Evolutionary conservation across 1,140 invertebrate species (phyloP).

Genomic region (Mesaphorura yosii): DNA sequence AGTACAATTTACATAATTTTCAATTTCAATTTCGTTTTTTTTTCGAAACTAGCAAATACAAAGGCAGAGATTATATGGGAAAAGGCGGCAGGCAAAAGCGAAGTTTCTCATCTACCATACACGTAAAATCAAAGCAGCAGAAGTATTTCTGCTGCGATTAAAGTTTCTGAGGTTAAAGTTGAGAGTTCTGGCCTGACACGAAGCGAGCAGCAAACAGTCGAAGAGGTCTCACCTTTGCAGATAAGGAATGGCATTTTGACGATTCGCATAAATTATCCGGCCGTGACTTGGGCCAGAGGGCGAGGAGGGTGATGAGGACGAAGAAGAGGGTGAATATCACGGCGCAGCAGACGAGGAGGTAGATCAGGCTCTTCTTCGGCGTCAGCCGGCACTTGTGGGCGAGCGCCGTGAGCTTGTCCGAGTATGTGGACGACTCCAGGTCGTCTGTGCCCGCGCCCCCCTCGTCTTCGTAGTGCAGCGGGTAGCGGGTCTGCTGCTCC

Average conservation of each 20-base stretch:
- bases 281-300: slow-evolving; percentile 34
- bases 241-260: slow-evolving; percentile 22
- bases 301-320: slow-evolving; percentile 34
- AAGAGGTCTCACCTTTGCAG: slow-evolving; percentile 15
- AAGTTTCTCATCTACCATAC: too few relatives aligned
- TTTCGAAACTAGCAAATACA: not conserved
- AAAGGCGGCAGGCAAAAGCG: not conserved
- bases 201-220: too few relatives aligned
- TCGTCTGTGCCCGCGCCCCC: slow-evolving; percentile 3
- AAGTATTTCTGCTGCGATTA: not conserved
- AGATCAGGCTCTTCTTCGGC: slow-evolving; percentile 33
- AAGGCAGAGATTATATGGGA: not conserved
- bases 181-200: too few relatives aligned
- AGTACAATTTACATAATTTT: too few relatives aligned
- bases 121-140: slow-evolving; percentile 1
- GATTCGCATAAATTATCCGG: slow-evolving; percentile 4
- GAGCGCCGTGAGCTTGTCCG: not conserved
- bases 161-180: too few relatives aligned
- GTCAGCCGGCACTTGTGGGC: slow-evolving; percentile 30
- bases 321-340: slow-evolving; percentile 34
- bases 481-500: slow-evolving; percentile 14
- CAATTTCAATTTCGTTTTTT: too few relatives aligned
- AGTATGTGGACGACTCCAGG: not conserved
- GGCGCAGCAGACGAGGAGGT: slow-evolving; percentile 31
- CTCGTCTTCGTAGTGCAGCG: not conserved